Base-by-base conservation (phyloP, 2,113 vertebrate species). In the Istiophorus platypterus region DNA sequence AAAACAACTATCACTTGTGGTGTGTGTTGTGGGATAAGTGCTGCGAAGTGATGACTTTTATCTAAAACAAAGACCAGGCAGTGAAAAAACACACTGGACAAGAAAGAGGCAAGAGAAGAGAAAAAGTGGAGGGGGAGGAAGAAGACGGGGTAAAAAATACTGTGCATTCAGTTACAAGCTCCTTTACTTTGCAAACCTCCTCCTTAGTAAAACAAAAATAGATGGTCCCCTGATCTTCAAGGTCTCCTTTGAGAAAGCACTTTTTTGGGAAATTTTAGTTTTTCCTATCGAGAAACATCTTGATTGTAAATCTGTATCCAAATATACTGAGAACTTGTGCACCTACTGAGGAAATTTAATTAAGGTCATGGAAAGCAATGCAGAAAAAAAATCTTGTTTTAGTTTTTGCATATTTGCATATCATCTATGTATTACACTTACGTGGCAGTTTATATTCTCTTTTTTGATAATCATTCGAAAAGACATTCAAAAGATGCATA, bases 1-100 rank as follows among this genome's bases (percentile, higher is more conserved):
- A 84, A 85, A 91, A 85, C 84, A 88, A 65, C 85, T 85, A 79
- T 82, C 87, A 75, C 80, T 87, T 86, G 88, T 78, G 85, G 89
- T 84, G 85, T 80, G 82, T 45, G 82, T 85, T 87, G 73, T 67
- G 61, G 86, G 76, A 82, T 83, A 78, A 88, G 80, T 56, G 73
- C 76, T 82, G 80, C 86, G 83, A 76, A 79, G 85, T 5, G 9
- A 34, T 62, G 85, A 74, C 63, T 89, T 62, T 76, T 82, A 78
- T 69, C 77, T 76, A 76, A 85, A 86, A 88, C 84, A 90, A 90
- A 85, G 70, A 74, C 4, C 24, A 65, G 64, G 67, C 73, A 49
- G 52, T 22, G 68, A 72, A 64, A 88, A 39, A 78, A 62, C 45
- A 72, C 13, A 61, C 51, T 31, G 76, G 47, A 68, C 29, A 59